Percentiles rank a stretch among this genome's conserved stretches.
phyloP scores from a whole-genome alignment of 2,888 invertebrate species.

The Leptinotarsa juncta region DNA sequence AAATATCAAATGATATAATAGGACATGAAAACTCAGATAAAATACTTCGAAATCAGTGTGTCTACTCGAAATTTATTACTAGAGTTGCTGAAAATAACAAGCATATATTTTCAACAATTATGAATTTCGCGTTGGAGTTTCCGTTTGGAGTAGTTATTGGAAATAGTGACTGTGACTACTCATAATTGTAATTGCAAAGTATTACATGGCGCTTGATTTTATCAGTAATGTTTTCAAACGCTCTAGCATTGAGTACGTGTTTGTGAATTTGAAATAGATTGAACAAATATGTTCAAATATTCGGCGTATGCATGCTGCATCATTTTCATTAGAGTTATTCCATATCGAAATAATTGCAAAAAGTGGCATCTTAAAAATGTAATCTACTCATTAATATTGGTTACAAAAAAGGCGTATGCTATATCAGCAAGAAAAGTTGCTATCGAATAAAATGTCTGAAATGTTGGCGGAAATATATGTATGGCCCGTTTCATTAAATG shows the following conservation, averaged over 20 bases:
- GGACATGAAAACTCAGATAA: too few relatives aligned
- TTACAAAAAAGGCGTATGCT: not conserved
- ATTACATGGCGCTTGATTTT: not conserved
- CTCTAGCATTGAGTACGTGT: conserved; percentile 8
- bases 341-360: not conserved
- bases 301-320: not conserved
- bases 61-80: not conserved
- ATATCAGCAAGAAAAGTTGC: not conserved
- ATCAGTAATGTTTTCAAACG: not conserved
- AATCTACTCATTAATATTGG: not conserved
- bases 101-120: not conserved
- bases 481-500: too few relatives aligned
- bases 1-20: too few relatives aligned
- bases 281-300: not conserved
- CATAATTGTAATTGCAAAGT: conserved; percentile 7
- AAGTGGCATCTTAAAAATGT: not conserved
- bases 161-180: conserved; percentile 2
- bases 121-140: not conserved
- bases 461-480: not conserved
- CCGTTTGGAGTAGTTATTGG: not conserved
- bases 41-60: too few relatives aligned
- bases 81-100: not conserved
- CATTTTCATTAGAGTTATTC: not conserved
- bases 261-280: conserved; percentile 12
- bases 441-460: not conserved